phyloP scores from a whole-genome alignment of 2,888 invertebrate species.

The Opisthograptis luteolata region DNA sequence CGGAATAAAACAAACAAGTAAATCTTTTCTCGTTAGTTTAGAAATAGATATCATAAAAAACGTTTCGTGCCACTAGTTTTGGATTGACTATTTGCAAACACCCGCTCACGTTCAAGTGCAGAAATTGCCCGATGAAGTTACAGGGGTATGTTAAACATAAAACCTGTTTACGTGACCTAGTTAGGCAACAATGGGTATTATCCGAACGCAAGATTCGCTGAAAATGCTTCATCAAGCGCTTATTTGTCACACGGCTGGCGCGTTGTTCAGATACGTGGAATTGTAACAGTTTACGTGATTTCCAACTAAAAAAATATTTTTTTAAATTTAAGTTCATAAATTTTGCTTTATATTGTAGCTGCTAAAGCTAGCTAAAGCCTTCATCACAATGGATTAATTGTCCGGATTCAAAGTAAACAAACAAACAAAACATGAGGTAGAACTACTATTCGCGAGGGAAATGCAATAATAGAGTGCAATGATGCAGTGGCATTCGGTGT shows the following conservation, averaged over 20 bases:
- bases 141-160: slow-evolving; percentile 37
- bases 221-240: slow-evolving; percentile 12
- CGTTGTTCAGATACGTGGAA: background rate
- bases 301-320: background rate
- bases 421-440: too few relatives aligned
- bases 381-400: too few relatives aligned
- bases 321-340: too few relatives aligned
- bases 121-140: slow-evolving; percentile 4
- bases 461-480: too few relatives aligned
- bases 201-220: slow-evolving; percentile 40
- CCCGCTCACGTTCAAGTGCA: slow-evolving; percentile 1
- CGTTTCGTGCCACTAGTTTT: too few relatives aligned
- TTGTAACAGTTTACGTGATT: background rate
- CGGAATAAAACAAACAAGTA: too few relatives aligned
- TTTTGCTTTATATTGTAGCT: too few relatives aligned
- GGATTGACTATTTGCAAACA: background rate
- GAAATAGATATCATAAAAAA: too few relatives aligned
- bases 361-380: too few relatives aligned
- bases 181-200: slow-evolving; percentile 50
- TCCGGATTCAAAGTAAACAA: too few relatives aligned
- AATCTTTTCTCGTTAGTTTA: too few relatives aligned
- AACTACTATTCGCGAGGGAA: too few relatives aligned
- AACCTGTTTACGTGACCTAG: slow-evolving; percentile 60
- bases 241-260: slow-evolving; percentile 18
- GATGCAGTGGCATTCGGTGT: background rate